Base-by-base conservation (phyloP, 2,113 vertebrate genomes). In the human (Homo sapiens) region DNA sequence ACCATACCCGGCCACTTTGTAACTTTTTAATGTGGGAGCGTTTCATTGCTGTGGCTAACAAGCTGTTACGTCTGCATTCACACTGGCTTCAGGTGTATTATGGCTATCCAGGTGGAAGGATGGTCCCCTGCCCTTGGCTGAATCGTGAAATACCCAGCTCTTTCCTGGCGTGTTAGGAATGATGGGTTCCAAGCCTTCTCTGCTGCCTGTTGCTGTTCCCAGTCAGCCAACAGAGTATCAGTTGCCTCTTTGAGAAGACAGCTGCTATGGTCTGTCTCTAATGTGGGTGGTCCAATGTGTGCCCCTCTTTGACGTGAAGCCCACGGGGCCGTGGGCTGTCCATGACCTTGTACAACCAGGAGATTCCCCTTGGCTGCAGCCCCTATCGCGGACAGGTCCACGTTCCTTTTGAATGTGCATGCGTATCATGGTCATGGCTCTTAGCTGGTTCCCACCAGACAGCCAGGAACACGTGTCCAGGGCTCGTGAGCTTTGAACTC, bases 231-330 rank as follows among this genome's bases (percentile, higher is more conserved):
- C 61, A 68, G 95, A 96, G 2, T 92, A 50, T 96, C 98, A 96
- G 59, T 50, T 98, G 97, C 89, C 97, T 95, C 52, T 75, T 93
- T 17, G 1, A n/a, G 75, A 85, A 82, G 96, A 94, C 98, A 98
- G 98, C 98, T 98, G 98, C 91, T 97, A 80, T 48, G 27, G 70
- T 96, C 96, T 30, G 5, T 96, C 96, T 94, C 55, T 72, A 43
- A 78, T 0, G 0, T 79, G 87, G 96, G 93, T 93, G 95, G 97
- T 97, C 97, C 45, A 25, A 23, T 83, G 80, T 90, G 96, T 73
- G 92, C 90, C 95, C 87, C 97, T 97, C 95, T 57, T 93, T 96
- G 97, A 94, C 94, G 0, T 94, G 93, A 92, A 96, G 96, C 88
- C 81, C 96, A 84, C 38, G 1, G 93, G 81, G 73, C 95, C 80